Evolutionary conservation across 1,140 invertebrate species (phyloP), one percentile per base, ranked within the genome.

Genomic region (Hylaeus volcanicus): DNA sequence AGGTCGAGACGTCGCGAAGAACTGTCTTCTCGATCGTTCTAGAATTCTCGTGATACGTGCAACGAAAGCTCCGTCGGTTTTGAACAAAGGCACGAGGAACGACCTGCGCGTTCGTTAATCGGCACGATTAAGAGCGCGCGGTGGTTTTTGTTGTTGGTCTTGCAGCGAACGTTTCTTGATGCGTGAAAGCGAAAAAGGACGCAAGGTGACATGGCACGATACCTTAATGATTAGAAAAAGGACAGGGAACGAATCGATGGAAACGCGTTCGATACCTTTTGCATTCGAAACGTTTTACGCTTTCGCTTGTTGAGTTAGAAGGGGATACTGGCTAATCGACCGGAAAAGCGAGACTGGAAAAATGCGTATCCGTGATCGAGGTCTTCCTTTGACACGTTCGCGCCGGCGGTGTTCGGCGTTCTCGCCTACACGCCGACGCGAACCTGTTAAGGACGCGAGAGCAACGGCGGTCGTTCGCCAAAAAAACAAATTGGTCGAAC

Each of bases 191-290:
- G 73, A 51, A 48, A 74, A 81, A 76, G 75, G 58, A 86, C 70
- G 65, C 79, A 80, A 76, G 82, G 66, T 79, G 72, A 75, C 69
- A 90, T 90, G 89, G 89, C 89, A 90, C 88, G 83, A 79, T 86
- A 85, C 73, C 65, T 84, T 84, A 88, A 83, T 71, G 15, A 72
- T 55, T 82, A 45, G 81, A 79, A 81, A 41, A 43, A 74, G n/a
- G 61, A 53, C 55, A 61, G 65, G 60, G 3, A 63, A 41, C 65
- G 66, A 55, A 26, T 70, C 70, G 51, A 82, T 71, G 61, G 75
- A 75, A 81, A 11, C 55, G 69, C 43, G 12, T 4, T 58, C 39
- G 41, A 72, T 14, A 56, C n/a, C 61, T 48, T 74, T 74, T 56
- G 63, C 61, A 37, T 37, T 64, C 64, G 39, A 53, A 39, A 53